Evolutionary conservation across 2,113 vertebrate species (phyloP).

Genomic region (Piprites chloris): DNA sequence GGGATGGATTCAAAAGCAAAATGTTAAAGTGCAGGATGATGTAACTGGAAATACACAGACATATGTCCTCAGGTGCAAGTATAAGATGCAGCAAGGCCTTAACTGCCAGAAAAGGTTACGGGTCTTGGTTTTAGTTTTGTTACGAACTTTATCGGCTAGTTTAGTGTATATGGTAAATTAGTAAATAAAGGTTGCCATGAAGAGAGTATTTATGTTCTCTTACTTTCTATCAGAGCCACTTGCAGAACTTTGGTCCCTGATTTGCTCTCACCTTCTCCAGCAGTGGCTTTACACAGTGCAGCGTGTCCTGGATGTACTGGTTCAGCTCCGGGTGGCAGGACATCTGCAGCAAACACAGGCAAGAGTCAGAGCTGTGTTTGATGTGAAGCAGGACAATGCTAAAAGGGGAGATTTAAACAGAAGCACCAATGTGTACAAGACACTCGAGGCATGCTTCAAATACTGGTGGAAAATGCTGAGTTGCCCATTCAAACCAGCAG

Average conservation of each 20-base stretch:
- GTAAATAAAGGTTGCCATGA: not conserved
- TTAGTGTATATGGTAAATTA: not conserved
- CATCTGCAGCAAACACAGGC: conserved; percentile 79
- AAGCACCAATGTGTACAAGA: not conserved
- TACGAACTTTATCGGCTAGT: not conserved
- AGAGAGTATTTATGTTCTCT: not conserved
- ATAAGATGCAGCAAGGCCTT: not conserved
- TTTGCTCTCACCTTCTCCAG: conserved; percentile 88
- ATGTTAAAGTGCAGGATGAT: not conserved
- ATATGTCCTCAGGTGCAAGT: not conserved
- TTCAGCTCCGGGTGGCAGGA: conserved; percentile 97
- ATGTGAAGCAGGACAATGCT: not conserved
- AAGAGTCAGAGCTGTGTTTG: not conserved
- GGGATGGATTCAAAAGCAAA: not conserved
- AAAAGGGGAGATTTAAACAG: not conserved
- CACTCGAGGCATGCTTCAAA: not conserved
- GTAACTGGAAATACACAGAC: not conserved
- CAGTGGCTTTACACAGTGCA: conserved; percentile 94
- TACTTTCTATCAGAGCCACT: not conserved
- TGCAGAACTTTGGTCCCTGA: not conserved
- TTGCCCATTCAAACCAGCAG: not conserved
- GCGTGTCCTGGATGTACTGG: conserved; percentile 94
- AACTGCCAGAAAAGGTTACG: not conserved
- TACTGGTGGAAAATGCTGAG: not conserved
- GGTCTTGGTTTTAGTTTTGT: not conserved